phyloP scores from a whole-genome alignment of 2,888 invertebrate species.

The Sarcophaga subvicina region DNA sequence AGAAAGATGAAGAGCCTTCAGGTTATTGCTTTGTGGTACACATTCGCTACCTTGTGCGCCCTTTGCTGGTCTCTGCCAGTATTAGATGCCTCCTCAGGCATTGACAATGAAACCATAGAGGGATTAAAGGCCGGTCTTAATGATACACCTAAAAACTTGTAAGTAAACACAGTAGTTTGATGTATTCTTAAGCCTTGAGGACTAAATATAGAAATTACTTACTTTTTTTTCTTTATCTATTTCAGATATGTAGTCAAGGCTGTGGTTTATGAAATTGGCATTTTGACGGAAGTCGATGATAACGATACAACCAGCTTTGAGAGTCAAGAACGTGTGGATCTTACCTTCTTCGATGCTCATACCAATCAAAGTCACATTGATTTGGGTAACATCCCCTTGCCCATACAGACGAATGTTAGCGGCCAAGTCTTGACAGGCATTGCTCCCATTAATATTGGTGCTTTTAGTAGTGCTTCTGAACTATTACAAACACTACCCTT shows the following conservation, averaged over 20 bases:
- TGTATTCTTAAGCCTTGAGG: neutral
- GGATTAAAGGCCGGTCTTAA: constrained; percentile 75
- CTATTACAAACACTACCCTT: constrained; percentile 79
- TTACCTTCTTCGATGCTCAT: constrained; percentile 83
- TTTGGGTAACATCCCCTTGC: constrained; percentile 83
- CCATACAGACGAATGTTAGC: constrained; percentile 83
- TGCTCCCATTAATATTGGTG: constrained; percentile 82
- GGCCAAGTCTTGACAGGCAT: constrained; percentile 83
- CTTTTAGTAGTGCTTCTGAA: constrained; percentile 80
- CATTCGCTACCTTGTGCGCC: constrained; percentile 74
- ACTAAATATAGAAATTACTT: neutral
- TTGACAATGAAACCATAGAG: constrained; percentile 78
- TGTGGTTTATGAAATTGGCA: constrained; percentile 85
- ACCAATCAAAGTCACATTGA: constrained; percentile 82
- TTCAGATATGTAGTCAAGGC: constrained; percentile 84
- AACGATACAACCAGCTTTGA: constrained; percentile 81
- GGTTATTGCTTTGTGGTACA: constrained; percentile 72
- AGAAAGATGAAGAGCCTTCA: constrained; percentile 72
- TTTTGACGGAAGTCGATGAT: constrained; percentile 83
- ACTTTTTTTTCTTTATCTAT: neutral
- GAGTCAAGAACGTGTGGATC: constrained; percentile 83
- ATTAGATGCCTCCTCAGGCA: constrained; percentile 74
- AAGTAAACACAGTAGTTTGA: constrained; percentile 70
- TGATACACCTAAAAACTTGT: constrained; percentile 79
- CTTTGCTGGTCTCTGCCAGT: constrained; percentile 76